These are phyloP conservation scores for Papilio dardanus DNA, from an alignment of 1,140 invertebrate genomes.

Conservation along the genomic window DNA sequence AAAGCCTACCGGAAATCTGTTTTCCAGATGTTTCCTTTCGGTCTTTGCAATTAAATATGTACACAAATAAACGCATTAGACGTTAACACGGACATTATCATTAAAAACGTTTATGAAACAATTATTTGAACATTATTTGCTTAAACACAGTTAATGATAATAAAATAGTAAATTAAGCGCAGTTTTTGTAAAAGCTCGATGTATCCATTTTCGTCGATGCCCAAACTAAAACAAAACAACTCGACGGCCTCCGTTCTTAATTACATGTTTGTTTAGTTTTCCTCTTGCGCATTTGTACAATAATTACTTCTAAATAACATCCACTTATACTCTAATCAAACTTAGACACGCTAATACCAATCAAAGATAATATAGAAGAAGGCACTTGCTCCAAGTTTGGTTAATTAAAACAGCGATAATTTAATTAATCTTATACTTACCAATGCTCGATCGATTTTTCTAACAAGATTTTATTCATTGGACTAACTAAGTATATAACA, in stretches of 20 bases:
- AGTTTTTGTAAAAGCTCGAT: neutral
- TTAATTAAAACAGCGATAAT: neutral
- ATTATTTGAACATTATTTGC: neutral
- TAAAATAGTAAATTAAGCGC: slow-evolving; percentile 24
- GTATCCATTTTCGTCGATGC: slow-evolving; percentile 31
- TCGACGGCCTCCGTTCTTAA: slow-evolving; percentile 31
- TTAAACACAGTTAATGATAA: neutral
- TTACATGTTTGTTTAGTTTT: slow-evolving; percentile 32
- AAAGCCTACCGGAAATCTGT: too few species aligned
- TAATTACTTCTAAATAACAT: slow-evolving; percentile 27
- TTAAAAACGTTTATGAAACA: neutral
- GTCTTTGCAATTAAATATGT: too few species aligned
- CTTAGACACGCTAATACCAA: neutral
- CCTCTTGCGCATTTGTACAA: slow-evolving; percentile 10
- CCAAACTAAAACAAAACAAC: slow-evolving; percentile 26
- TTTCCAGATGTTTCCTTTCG: too few species aligned
- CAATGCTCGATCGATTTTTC: neutral
- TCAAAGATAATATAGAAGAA: neutral
- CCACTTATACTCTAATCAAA: neutral
- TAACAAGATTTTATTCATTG: neutral
- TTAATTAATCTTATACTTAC: neutral
- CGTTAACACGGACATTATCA: neutral
- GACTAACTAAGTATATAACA: too few species aligned
- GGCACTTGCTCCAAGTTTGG: neutral
- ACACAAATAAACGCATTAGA: neutral